Evolutionary conservation across 2,113 vertebrate genomes (phyloP), one percentile per base, ranked within the genome.

Genomic region (Hippocampus barbouri): DNA sequence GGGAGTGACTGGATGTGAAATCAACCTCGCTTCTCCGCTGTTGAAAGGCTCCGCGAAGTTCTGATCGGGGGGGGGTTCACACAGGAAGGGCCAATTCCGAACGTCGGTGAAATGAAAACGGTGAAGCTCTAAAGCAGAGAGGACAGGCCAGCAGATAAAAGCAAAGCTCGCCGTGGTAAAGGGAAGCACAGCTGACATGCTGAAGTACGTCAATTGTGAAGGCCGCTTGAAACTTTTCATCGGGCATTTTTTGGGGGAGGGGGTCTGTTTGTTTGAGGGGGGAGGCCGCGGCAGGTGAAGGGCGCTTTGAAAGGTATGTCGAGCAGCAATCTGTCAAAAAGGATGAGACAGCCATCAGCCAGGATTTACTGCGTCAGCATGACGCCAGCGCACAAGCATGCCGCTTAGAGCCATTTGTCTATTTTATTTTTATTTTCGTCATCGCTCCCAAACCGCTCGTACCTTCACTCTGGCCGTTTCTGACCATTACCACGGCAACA

Each of bases 271-370:
- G 16, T 18, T 18, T 18, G 5, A 4, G 41, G 56, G 11, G 23
- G 38, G 70, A 82, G 75, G 83, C 81, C 73, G 72, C 70, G 65
- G 73, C 74, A 75, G 83, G 85, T 79, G 72, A 85, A 69, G 70
- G 54, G 57, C 51, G 62, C 74, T 83, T 79, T 74, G 6, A 83
- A 68, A 77, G 76, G 51, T 79, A 71, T 6, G 73, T 70, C 23
- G 83, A 82, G 73, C 56, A 74, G 77, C 79, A 20, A 71, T 72
- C 78, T 85, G 87, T 86, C 82, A 80, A 18, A 79, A 77, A 79
- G n/a, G 79, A 89, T 70, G 75, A 85, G 82, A 76, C 73, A 45
- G 38, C 27, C 63, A 54, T 81, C 74, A 77, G 51, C 77, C 78
- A 65, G 76, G 71, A 85, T 80, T 76, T 77, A 68, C 75, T 73